Evolutionary conservation across 2,797 vertebrate species (phyloP), one percentile per base, ranked within the genome.

Genomic region (Lutjanus campechanus): DNA sequence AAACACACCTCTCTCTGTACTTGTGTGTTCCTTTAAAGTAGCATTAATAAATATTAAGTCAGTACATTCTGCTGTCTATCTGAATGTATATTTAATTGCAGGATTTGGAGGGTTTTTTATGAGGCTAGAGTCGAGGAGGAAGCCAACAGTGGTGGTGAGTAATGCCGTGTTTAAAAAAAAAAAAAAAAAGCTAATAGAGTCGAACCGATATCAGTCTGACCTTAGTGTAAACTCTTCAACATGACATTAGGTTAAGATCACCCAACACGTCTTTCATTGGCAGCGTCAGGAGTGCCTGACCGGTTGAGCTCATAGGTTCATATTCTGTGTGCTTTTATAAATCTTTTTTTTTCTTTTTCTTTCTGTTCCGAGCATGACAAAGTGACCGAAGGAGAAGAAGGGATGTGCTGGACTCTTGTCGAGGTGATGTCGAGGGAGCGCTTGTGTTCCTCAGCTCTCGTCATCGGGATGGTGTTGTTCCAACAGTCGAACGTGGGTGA

Each of bases 401-500:
- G 60, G 63, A 17, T 50, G 76, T 53, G 70, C 79, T 7, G 54
- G 60, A 69, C 54, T 7, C 64, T 36, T 12, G 46, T 25, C 1
- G 63, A 73, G 73, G 65, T 15, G 81, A 65, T 1, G 36, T 73
- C 22, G 46, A 36, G 78, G 78, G 41, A 43, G 60, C 0, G 54
- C 7, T n/a, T 29, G 66, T 44, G 62, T 67, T 66, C 62, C 91
- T 92, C 91, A 94, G 90, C 91, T 92, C 75, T 92, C 91, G 16
- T 93, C 97, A 0, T 99, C 98, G 0, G 96, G 95, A 81, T 97
- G 97, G 91, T 97, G 96, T 93, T 98, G 97, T 93, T 98, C 97
- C 96, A 99, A 94, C 94, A 99, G 96, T 81, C 96, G 97, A 43
- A 99, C 97, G 47, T 99, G 98, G 51, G 98, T 99, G 96, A 99